Conservation (phyloP, 1,140 invertebrate species). For the Mizuhopecten yessoensis region DNA sequence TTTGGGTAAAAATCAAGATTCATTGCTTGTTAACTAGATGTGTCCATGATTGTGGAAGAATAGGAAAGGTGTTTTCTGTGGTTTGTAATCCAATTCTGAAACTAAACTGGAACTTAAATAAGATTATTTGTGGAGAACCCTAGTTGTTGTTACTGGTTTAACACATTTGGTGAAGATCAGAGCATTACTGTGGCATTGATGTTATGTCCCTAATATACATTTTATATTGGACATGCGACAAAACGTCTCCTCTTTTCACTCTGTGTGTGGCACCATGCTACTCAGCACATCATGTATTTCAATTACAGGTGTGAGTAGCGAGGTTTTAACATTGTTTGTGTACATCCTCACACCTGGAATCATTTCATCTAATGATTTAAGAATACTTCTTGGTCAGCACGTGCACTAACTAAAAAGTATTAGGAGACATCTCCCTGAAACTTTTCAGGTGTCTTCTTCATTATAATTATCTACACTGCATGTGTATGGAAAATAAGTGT, state of each 20-base stretch:
- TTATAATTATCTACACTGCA: no score
- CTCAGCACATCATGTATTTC: neutral
- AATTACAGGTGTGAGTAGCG: neutral
- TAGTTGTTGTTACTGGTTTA: neutral
- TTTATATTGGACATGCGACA: neutral
- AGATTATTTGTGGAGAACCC: neutral
- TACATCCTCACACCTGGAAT: neutral
- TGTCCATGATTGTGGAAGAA: neutral
- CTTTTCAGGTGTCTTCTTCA: no score
- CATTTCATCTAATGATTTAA: neutral
- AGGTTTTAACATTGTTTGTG: neutral
- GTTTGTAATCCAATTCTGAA: neutral
- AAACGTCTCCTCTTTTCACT: neutral
- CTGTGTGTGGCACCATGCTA: neutral
- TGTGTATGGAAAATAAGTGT: no score
- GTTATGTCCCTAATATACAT: no score
- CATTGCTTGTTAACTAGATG: neutral
- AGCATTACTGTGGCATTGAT: no score
- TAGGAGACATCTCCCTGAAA: no score
- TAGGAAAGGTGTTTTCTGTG: constrained; percentile 1
- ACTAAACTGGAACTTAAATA: neutral
- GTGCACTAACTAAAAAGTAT: neutral
- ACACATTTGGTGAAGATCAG: neutral
- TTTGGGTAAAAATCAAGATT: neutral
- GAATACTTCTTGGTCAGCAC: neutral